Conservation (phyloP, 2,888 invertebrate species). For the Oscheius onirici region DNA sequence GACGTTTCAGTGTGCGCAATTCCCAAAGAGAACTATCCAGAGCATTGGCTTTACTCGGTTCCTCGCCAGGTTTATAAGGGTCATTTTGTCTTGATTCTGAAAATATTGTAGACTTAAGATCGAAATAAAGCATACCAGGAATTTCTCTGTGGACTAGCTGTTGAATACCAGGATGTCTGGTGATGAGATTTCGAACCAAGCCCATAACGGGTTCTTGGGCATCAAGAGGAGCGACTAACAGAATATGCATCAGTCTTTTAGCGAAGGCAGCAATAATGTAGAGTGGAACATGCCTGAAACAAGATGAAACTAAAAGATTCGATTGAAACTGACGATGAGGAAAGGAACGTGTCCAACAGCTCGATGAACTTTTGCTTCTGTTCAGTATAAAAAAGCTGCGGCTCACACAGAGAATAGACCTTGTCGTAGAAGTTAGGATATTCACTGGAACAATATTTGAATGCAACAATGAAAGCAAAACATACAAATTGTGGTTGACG, state of each 20-base stretch:
- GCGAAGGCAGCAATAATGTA: constrained; percentile 90
- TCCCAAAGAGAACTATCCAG: constrained; percentile 93
- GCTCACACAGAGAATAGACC: constrained; percentile 91
- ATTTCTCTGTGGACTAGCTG: constrained; percentile 65
- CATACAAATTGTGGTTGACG: constrained; percentile 85
- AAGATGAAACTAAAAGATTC: constrained; percentile 17
- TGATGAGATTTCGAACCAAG: constrained; percentile 85
- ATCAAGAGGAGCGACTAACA: constrained; percentile 84
- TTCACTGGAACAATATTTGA: constrained; percentile 77
- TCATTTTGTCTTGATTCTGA: constrained; percentile 82
- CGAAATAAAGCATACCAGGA: constrained; percentile 32
- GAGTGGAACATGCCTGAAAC: constrained; percentile 85
- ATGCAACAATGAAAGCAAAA: constrained; percentile 36
- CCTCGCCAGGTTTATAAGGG: constrained; percentile 77
- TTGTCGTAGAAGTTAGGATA: constrained; percentile 94
- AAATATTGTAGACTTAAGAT: constrained; percentile 45
- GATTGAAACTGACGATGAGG: constrained; percentile 83
- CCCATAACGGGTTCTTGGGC: constrained; percentile 81
- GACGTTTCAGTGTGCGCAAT: constrained; percentile 73
- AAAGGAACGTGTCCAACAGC: constrained; percentile 87
- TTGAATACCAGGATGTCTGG: constrained; percentile 84
- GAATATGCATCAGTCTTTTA: constrained; percentile 86
- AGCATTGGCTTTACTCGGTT: constrained; percentile 84
- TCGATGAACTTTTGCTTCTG: constrained; percentile 88
- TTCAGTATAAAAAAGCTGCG: constrained; percentile 88